Evolutionary conservation across 2,888 invertebrate species (phyloP), one percentile per base, ranked within the genome.

Genomic region (Papilio gigon): DNA sequence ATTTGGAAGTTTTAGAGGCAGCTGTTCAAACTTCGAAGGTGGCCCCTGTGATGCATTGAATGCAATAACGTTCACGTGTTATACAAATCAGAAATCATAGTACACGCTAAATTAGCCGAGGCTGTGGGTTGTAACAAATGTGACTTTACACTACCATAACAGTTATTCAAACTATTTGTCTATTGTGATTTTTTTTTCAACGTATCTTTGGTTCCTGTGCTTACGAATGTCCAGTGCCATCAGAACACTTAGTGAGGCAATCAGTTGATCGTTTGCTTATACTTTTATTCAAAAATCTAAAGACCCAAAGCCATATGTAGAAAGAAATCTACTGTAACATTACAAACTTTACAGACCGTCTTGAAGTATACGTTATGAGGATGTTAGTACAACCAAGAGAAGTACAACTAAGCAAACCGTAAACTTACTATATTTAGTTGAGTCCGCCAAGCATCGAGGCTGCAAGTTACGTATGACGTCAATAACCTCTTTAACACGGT

Each of bases 401-500:
- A 47, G n/a, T n/a, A n/a, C n/a, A n/a, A n/a, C n/a, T n/a, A n/a
- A n/a, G n/a, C n/a, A 47, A 25, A 50, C 25, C 50, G 25, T 25
- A 50, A 50, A 25, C 14, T 4, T 50, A 50, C 6, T 6, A 22
- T 37, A 14, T 58, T 58, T 35, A 22, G 5, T 61, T 30, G 8
- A 17, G 12, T 60, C 27, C n/a, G 17, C 17, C 30, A 27, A 42
- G 12, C 61, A 61, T 42, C 25, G 22, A 42, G 40, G 30, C 11
- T 56, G 27, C 17, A 56, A 44, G 42, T 30, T 61, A 17, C n/a
- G n/a, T 27, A 25, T 42, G 61, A 61, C 50, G 60, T 40, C 61
- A 53, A 67, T 60, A 61, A 61, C 50, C 61, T 67, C 67, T 53
- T 61, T 61, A 50, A 30, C 61, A 67, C 60, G 66, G 50, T 56